Evolutionary conservation across 1,140 invertebrate genomes (phyloP).

Genomic region (Brachystomella parvula): DNA sequence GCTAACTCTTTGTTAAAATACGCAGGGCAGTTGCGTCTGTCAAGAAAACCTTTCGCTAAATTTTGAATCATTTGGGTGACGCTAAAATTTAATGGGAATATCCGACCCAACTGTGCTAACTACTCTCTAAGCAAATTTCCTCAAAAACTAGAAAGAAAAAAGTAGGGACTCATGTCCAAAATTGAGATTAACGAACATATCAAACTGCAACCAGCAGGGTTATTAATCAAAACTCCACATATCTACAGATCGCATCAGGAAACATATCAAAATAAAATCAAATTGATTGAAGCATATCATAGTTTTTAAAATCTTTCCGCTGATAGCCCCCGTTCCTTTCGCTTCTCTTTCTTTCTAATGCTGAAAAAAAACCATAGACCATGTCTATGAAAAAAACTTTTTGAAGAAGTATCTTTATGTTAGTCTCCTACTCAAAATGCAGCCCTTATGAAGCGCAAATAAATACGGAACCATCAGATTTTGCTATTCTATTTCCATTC

Average conservation of each 20-base stretch:
- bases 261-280: neutral
- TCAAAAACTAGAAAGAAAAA: neutral
- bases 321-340: neutral
- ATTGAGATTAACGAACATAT: neutral
- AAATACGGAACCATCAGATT: neutral
- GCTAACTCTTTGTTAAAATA: too few species aligned
- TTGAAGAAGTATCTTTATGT: neutral
- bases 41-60: too few species aligned
- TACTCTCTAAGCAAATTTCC: too few species aligned
- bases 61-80: too few species aligned
- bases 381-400: neutral
- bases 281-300: neutral
- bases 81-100: too few species aligned
- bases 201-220: neutral
- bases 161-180: neutral
- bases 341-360: neutral
- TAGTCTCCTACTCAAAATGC: neutral
- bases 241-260: neutral
- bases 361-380: neutral
- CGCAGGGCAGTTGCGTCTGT: too few species aligned
- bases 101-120: too few species aligned
- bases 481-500: neutral
- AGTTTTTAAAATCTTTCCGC: neutral
- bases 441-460: neutral
- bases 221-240: neutral